phyloP scores from a whole-genome alignment of 2,113 vertebrate species.

The Pongo abelii region DNA sequence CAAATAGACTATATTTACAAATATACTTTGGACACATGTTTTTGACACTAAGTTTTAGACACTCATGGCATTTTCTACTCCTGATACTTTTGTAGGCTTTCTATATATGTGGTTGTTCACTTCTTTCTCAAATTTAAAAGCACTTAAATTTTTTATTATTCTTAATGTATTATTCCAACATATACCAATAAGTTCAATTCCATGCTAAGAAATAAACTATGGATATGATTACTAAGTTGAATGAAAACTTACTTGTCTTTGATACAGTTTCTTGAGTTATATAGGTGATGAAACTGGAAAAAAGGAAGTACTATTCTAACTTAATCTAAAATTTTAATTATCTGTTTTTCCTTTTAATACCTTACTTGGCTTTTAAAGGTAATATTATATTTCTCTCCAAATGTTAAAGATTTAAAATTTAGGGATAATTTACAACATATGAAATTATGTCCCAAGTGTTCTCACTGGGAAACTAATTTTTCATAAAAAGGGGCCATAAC shows the following conservation, averaged over 20 bases:
- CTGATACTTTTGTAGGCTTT: background rate
- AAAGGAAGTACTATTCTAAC: background rate
- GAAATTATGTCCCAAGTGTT: slow-evolving; percentile 79
- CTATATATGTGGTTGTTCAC: background rate
- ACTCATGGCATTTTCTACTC: background rate
- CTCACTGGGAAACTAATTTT: slow-evolving; percentile 86
- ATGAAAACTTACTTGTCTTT: background rate
- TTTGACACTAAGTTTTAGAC: background rate
- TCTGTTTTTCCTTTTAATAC: slow-evolving; percentile 31
- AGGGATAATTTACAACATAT: slow-evolving; percentile 59
- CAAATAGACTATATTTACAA: background rate
- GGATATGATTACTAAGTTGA: slow-evolving; percentile 26
- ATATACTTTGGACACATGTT: background rate
- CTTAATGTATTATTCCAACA: slow-evolving; percentile 29
- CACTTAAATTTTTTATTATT: slow-evolving; percentile 29
- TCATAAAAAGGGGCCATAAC: slow-evolving; percentile 59
- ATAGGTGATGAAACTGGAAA: slow-evolving; percentile 30
- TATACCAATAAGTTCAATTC: background rate
- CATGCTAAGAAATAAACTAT: background rate
- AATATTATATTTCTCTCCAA: slow-evolving; percentile 13
- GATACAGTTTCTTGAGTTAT: slow-evolving; percentile 46
- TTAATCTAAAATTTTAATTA: slow-evolving; percentile 28
- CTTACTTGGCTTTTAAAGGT: slow-evolving; percentile 26
- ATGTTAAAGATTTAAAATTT: slow-evolving; percentile 53
- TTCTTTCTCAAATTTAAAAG: slow-evolving; percentile 57